Percentiles rank a stretch among this genome's conserved stretches.
Evolutionary conservation across 2,797 vertebrate genomes (phyloP).

Genomic region (Vultur gryphus): DNA sequence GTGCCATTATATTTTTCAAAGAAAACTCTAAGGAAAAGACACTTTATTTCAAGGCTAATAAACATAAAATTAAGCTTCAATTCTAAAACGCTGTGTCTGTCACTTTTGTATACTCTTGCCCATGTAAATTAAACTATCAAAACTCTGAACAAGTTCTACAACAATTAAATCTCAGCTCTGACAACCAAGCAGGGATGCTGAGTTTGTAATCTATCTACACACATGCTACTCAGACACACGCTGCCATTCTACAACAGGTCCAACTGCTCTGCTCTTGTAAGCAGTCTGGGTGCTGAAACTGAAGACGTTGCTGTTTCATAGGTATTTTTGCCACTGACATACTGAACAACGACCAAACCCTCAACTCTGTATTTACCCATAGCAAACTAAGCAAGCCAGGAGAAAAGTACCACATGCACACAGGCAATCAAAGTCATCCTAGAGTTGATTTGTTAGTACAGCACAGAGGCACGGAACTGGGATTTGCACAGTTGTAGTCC

Average conservation of each 20-base stretch:
- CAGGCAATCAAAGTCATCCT: background rate
- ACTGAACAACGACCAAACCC: background rate
- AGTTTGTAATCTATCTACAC: background rate
- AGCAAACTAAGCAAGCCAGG: background rate
- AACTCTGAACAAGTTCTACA: conserved; percentile 59
- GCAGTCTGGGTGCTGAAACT: background rate
- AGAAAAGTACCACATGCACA: conserved; percentile 6
- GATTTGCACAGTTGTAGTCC: conserved; percentile 25
- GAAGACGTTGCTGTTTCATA: background rate
- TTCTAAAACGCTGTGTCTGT: background rate
- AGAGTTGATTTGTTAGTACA: background rate
- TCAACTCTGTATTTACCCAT: background rate
- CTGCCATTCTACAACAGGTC: background rate
- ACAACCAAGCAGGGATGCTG: background rate
- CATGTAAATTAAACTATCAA: background rate
- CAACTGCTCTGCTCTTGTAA: background rate
- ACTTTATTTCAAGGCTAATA: conserved; percentile 51
- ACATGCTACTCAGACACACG: background rate
- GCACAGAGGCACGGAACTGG: background rate
- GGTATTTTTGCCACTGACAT: background rate
- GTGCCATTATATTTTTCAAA: conserved; percentile 14
- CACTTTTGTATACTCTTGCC: background rate
- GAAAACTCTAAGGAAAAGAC: conserved; percentile 13
- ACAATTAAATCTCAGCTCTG: conserved; percentile 24
- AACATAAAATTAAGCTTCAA: background rate